Evolutionary conservation across 2,113 vertebrate species (phyloP).

Genomic region (Rhadina sibilatrix): DNA sequence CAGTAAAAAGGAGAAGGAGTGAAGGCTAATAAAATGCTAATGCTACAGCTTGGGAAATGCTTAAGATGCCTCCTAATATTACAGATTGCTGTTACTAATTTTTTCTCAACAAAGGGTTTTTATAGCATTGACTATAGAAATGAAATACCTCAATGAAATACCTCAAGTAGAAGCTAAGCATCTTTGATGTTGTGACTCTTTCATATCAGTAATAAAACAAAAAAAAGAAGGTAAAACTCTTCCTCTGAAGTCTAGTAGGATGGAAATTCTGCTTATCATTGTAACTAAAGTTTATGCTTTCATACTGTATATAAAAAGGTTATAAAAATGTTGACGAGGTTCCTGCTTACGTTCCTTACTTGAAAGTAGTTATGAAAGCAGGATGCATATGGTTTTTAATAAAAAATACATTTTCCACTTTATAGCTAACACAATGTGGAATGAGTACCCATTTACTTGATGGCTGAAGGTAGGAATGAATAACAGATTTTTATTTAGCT

Average conservation of each 20-base stretch:
- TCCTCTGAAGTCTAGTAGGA: background rate
- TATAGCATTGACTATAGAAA: background rate
- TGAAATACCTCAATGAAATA: background rate
- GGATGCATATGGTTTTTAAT: slow-evolving; percentile 53
- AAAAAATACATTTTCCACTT: slow-evolving; percentile 58
- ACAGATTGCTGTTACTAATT: background rate
- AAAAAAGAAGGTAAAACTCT: background rate
- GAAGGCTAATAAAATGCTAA: background rate
- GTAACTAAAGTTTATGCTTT: slow-evolving; percentile 41
- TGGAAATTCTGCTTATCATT: slow-evolving; percentile 5
- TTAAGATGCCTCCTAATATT: background rate
- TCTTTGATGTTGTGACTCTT: background rate
- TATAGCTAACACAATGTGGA: slow-evolving; percentile 38
- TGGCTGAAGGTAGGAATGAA: slow-evolving; percentile 23
- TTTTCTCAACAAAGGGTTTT: background rate
- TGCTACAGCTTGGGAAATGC: background rate
- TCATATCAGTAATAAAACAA: background rate
- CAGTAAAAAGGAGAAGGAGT: background rate
- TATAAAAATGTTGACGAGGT: slow-evolving; percentile 32
- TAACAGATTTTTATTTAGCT: slow-evolving; percentile 47
- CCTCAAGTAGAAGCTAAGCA: background rate
- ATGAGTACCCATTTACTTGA: slow-evolving; percentile 33
- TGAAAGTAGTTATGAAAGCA: slow-evolving; percentile 41
- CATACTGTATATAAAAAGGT: slow-evolving; percentile 39
- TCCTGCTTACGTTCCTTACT: slow-evolving; percentile 10